A percentile compares a stretch with the other conserved stretches of the same genome.
Evolutionary conservation across 2,888 invertebrate genomes (phyloP).

Genomic region (Idaea biselata): DNA sequence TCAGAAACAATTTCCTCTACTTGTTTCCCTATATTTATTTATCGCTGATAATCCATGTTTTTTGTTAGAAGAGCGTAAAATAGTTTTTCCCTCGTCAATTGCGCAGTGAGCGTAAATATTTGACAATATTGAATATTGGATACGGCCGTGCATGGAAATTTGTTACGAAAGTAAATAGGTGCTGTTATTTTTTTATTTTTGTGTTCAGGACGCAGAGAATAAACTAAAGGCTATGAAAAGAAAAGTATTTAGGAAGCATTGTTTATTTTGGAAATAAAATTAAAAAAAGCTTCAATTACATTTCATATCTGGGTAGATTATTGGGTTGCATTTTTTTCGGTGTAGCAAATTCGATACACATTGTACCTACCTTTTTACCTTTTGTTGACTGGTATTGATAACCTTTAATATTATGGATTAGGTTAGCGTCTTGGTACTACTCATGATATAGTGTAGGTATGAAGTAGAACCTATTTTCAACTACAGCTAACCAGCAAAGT

Average conservation of each 20-base stretch:
- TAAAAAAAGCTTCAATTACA: not conserved
- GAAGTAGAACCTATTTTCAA: no score
- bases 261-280: not conserved
- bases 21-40: constrained; percentile 35
- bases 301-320: no score
- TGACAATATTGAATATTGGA: constrained; percentile 42
- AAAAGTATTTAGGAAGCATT: not conserved
- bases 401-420: no score
- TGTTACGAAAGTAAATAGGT: constrained; percentile 25
- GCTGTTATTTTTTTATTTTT: constrained; percentile 12
- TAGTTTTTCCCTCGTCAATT: constrained; percentile 57
- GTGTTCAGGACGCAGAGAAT: not conserved
- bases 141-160: constrained; percentile 28
- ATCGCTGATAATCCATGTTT: constrained; percentile 40
- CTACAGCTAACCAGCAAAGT: no score
- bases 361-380: no score
- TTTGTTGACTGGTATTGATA: no score
- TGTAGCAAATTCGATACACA: no score
- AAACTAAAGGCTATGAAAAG: not conserved
- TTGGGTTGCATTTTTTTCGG: no score
- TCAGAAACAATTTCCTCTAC: not conserved
- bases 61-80: constrained; percentile 42
- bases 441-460: no score
- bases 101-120: constrained; percentile 49
- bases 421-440: no score